A percentile compares a stretch with the other conserved stretches of the same genome.
These are phyloP conservation scores for Drosophila sordidula DNA, from an alignment of 2,888 invertebrate species.

Conservation along the genomic window DNA sequence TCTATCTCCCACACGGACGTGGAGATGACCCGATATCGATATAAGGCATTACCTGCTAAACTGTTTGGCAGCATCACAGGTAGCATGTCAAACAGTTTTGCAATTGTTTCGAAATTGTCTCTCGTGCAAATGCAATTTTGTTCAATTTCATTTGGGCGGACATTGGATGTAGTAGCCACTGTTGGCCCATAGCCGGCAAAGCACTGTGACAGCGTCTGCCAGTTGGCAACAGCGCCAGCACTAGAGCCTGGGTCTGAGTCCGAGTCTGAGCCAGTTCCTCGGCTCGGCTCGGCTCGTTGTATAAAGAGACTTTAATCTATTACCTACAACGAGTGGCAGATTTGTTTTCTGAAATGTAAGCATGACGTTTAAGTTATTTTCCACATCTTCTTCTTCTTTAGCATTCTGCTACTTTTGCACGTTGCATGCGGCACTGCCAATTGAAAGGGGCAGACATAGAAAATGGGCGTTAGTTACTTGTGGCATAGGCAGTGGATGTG, in stretches of 20 bases:
- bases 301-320: constrained; percentile 71
- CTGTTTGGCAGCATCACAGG: constrained; percentile 78
- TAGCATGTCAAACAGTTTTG: constrained; percentile 79
- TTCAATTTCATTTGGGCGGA: constrained; percentile 79
- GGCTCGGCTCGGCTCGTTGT: constrained; percentile 25
- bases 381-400: constrained; percentile 16
- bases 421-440: constrained; percentile 24
- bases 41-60: constrained; percentile 82
- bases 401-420: constrained; percentile 25
- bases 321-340: constrained; percentile 70
- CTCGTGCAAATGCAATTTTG: constrained; percentile 80
- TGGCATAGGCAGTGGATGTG: constrained; percentile 43
- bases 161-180: constrained; percentile 46
- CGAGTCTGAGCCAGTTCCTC: constrained; percentile 38
- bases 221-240: constrained; percentile 54
- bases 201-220: constrained; percentile 48
- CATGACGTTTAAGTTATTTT: constrained; percentile 77
- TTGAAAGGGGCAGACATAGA: constrained; percentile 36
- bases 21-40: constrained; percentile 65
- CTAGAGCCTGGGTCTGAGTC: constrained; percentile 4
- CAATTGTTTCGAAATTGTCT: constrained; percentile 83
- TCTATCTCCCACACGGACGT: constrained; percentile 21
- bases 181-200: constrained; percentile 29
- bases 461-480: constrained; percentile 47
- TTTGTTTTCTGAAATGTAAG: constrained; percentile 71